A percentile compares a stretch with the other conserved stretches of the same genome.
Conservation (phyloP, 2,113 vertebrate genomes). For the Centrocercus urophasianus region DNA sequence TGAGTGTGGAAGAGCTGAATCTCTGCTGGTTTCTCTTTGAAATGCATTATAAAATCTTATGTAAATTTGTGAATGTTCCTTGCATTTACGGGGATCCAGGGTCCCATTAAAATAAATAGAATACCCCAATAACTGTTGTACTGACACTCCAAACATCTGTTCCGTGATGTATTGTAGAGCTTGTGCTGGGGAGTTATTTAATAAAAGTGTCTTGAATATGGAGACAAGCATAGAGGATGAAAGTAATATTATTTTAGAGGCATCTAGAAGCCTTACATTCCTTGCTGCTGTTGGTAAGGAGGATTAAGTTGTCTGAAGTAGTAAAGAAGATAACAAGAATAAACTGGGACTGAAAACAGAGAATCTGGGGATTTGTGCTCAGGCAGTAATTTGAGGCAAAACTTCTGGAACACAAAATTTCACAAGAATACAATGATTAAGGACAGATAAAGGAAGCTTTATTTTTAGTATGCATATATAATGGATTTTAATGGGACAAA, state of each 20-base stretch:
- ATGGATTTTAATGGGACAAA: conserved; percentile 3
- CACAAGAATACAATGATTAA: neutral
- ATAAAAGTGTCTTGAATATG: conserved; percentile 42
- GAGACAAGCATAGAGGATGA: neutral
- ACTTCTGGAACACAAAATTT: neutral
- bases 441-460: neutral
- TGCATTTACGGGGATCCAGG: conserved; percentile 32
- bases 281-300: neutral
- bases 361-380: conserved; percentile 5
- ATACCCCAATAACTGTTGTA: conserved; percentile 5
- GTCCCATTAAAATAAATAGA: conserved; percentile 60
- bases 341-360: neutral
- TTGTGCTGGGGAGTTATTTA: conserved; percentile 6
- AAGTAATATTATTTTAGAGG: conserved; percentile 30
- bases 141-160: conserved; percentile 42
- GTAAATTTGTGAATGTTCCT: conserved; percentile 33
- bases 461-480: neutral
- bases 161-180: neutral
- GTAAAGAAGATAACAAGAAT: conserved; percentile 4
- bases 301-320: conserved; percentile 40
- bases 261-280: neutral
- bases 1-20: conserved; percentile 12
- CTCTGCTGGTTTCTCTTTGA: conserved; percentile 23
- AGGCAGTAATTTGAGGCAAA: neutral
- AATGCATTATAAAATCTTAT: conserved; percentile 37